phyloP scores from a whole-genome alignment of 37 sponge, comb jelly and placozoan genomes.

The Theonella swinhoei region DNA sequence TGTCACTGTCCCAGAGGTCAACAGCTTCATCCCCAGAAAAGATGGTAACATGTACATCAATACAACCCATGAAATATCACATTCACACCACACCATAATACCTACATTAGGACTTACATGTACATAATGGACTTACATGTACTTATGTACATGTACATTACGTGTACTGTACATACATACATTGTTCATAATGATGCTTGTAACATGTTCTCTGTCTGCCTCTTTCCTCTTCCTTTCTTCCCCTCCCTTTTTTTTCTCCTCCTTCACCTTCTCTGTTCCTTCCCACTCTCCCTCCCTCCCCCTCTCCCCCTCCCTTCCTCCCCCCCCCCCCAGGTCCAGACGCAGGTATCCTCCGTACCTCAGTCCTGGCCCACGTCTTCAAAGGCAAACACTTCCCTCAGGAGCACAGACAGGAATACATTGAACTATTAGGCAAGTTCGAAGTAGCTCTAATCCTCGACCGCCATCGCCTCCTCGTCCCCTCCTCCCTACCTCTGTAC shows the following conservation, averaged over 20 bases:
- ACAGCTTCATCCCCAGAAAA: slow-evolving; percentile 65
- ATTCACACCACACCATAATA: no score
- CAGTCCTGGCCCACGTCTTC: slow-evolving; percentile 82
- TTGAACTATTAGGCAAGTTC: slow-evolving; percentile 84
- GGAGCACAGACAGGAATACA: slow-evolving; percentile 74
- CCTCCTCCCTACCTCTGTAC: slow-evolving; percentile 74
- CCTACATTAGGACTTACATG: no score
- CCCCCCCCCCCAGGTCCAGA: slow-evolving; percentile 54
- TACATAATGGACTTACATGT: no score
- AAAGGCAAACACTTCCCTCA: slow-evolving; percentile 82
- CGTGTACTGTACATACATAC: neutral
- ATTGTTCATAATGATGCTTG: no score
- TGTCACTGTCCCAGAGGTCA: slow-evolving; percentile 92
- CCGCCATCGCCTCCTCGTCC: slow-evolving; percentile 73
- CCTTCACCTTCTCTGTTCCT: neutral
- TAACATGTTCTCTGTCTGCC: no score
- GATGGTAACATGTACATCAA: no score
- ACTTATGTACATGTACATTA: neutral
- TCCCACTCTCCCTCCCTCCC: neutral
- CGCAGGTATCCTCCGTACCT: slow-evolving; percentile 76
- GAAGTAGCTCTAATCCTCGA: slow-evolving; percentile 87
- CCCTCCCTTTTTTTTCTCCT: no score
- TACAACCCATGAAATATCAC: no score
- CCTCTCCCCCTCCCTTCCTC: neutral
- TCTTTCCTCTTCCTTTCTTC: no score